Conservation (phyloP, 2,797 vertebrate genomes). For the Buceros bicornis region DNA sequence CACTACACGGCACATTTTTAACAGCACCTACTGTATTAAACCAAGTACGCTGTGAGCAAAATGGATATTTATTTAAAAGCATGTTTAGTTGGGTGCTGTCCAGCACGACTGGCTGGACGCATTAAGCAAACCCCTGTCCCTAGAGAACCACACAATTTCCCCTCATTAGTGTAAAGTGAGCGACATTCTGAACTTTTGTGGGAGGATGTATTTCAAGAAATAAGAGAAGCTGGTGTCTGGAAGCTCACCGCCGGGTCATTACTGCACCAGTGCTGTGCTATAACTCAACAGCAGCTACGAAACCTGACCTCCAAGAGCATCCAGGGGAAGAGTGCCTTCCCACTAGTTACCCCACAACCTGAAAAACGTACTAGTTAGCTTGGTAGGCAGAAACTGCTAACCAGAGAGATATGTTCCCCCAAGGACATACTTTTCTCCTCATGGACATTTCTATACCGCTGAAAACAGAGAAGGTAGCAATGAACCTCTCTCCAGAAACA, state of each 20-base stretch:
- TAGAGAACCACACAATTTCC: slow-evolving; percentile 37
- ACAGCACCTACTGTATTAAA: neutral
- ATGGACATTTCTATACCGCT: neutral
- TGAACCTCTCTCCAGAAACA: neutral
- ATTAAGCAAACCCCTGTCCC: slow-evolving; percentile 14
- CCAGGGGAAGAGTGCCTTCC: neutral
- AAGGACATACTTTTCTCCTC: neutral
- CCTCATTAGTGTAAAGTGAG: slow-evolving; percentile 42
- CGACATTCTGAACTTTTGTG: slow-evolving; percentile 47
- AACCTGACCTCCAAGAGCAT: neutral
- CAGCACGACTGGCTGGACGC: neutral
- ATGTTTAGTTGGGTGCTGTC: neutral
- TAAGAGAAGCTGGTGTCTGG: slow-evolving; percentile 34
- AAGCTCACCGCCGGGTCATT: neutral
- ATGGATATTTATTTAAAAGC: neutral
- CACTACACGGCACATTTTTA: slow-evolving; percentile 9
- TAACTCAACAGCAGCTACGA: neutral
- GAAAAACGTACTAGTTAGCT: neutral
- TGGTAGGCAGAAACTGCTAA: too few species aligned
- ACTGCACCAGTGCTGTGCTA: neutral
- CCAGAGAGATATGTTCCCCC: neutral
- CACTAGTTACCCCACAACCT: neutral
- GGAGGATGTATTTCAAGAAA: slow-evolving; percentile 13
- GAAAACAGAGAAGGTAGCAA: neutral
- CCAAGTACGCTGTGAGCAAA: neutral